Base-by-base conservation (phyloP, 2,797 vertebrate species). In the Sebastes nivosus region DNA sequence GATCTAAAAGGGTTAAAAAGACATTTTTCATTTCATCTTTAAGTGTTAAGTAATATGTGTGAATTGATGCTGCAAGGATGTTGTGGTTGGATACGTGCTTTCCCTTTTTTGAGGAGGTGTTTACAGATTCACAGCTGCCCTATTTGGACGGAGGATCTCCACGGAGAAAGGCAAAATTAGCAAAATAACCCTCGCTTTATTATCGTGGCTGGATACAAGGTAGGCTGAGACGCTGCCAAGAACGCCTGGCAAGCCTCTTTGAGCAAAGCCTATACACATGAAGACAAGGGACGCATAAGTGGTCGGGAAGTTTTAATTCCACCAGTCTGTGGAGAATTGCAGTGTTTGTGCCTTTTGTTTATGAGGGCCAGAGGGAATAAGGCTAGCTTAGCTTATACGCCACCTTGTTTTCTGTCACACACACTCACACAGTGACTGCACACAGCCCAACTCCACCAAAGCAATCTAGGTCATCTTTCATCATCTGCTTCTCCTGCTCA, bases 401-500 rank as follows among this genome's bases (percentile, higher is more conserved):
- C 81, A 89, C 89, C 83, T 85, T 88, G 76, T 91, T 91, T 92
- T 85, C 88, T 88, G 84, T 87, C 90, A 82, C 85, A 86, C 80
- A 72, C 73, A 61, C 75, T 63, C 79, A 82, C 82, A 79, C 46
- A 65, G 57, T 60, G 55, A 83, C 86, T 84, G 72, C 85, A 71
- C 79, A 81, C 78, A 83, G 75, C 83, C 75, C 27, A 34, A 76
- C 78, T 85, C 77, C 71, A 79, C 88, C 82, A 86, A 92, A 81
- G 85, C 88, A 93, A 94, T 94, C 89, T 92, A 86, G 94, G 93
- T 93, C 92, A 93, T 91, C 88, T 91, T 93, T 92, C 89, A 93
- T 94, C 92, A 91, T 92, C 86, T 86, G 85, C 60, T 80, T 85
- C 79, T 88, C 30, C 71, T 55, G 79, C 74, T 87, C 77, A 38